Evolutionary conservation across 1,140 invertebrate species (phyloP).

Genomic region (Drosophila sp.): DNA sequence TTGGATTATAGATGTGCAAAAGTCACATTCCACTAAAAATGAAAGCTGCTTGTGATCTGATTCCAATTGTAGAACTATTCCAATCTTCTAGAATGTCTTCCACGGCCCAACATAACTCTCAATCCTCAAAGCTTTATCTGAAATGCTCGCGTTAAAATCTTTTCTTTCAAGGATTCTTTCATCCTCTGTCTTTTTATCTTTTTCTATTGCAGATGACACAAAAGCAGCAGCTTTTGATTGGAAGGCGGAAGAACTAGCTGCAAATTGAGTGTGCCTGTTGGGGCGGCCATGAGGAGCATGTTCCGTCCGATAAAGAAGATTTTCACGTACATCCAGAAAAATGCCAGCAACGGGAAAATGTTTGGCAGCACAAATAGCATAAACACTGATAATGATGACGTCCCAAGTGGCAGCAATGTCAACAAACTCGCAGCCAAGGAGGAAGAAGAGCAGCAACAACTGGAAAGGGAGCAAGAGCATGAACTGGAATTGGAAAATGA

Average conservation of each 20-base stretch:
- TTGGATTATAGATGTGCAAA: too few species aligned
- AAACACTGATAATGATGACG: conserved; percentile 12
- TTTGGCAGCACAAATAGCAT: conserved; percentile 58
- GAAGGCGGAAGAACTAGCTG: conserved; percentile 25
- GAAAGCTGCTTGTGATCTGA: too few species aligned
- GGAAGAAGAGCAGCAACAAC: conserved; percentile 9
- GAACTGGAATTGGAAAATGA: conserved; percentile 20
- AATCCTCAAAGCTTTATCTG: too few species aligned
- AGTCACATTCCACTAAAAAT: too few species aligned
- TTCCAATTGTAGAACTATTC: too few species aligned
- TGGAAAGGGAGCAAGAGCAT: too few species aligned
- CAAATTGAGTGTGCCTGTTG: neutral
- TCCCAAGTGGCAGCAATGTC: conserved; percentile 13
- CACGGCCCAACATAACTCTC: too few species aligned
- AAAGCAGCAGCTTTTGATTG: conserved; percentile 22
- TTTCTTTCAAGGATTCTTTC: neutral
- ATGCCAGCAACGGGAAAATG: conserved; percentile 77
- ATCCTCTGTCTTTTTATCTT: neutral
- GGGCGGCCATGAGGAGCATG: conserved; percentile 63
- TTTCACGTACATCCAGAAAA: conserved; percentile 84
- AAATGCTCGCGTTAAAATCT: neutral
- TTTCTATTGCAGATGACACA: conserved; percentile 46
- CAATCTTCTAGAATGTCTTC: too few species aligned
- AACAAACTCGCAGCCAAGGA: conserved; percentile 15
- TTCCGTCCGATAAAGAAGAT: conserved; percentile 83